Evolutionary conservation across 2,797 vertebrate species (phyloP).

Genomic region (Heliangelus exortis): DNA sequence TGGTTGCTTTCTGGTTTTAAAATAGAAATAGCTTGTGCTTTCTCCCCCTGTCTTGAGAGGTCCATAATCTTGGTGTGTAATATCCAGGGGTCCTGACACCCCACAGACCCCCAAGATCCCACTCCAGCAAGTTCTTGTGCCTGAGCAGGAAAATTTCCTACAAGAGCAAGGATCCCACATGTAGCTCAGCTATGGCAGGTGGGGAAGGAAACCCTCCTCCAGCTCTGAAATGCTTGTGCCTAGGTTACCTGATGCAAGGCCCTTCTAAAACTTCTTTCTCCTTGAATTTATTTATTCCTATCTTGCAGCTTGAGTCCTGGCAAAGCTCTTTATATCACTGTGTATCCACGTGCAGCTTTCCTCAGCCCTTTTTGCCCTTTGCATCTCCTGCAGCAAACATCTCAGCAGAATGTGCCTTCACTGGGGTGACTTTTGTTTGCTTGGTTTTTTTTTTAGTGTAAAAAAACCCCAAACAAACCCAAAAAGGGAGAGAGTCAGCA

Average conservation of each 20-base stretch:
- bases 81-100: background rate
- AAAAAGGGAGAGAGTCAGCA: background rate
- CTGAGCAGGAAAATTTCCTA: background rate
- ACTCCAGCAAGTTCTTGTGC: background rate
- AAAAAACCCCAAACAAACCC: background rate
- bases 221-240: background rate
- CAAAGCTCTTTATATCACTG: background rate
- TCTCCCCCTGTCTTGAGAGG: background rate
- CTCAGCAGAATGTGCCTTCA: background rate
- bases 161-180: accelerated
- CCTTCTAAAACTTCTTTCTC: background rate
- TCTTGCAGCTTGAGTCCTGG: background rate
- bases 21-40: background rate
- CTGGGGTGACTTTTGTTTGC: background rate
- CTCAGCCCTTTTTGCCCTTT: background rate
- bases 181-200: background rate
- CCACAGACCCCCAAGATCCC: background rate
- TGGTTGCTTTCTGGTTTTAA: background rate
- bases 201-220: background rate
- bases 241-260: background rate
- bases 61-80: accelerated
- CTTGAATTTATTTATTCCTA: accelerated
- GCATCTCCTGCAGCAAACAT: background rate
- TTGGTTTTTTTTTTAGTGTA: background rate
- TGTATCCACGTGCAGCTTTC: accelerated